phyloP scores from a whole-genome alignment of 1,140 invertebrate species.

The Meloidogyne floridensis region DNA sequence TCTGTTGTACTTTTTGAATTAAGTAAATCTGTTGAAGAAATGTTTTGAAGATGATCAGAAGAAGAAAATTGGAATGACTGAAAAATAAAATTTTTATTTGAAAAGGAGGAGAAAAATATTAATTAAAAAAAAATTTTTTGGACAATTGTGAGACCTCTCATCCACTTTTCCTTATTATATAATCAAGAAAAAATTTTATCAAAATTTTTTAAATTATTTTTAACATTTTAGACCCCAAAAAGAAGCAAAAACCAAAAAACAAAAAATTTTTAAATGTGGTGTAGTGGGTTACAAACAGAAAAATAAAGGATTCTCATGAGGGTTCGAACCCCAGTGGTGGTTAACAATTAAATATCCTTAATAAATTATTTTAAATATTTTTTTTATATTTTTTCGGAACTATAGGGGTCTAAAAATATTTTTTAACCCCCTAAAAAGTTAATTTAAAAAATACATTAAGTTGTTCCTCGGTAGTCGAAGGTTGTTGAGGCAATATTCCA shows the following conservation, averaged over 20 bases:
- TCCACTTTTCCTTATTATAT: no score
- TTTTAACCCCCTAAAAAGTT: neutral
- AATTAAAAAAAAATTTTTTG: neutral
- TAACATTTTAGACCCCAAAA: neutral
- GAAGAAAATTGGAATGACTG: neutral
- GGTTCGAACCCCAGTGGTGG: no score
- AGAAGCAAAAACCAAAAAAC: neutral
- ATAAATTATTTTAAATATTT: no score
- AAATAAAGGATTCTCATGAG: no score
- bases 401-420: neutral
- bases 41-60: neutral
- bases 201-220: neutral
- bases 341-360: no score
- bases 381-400: no score
- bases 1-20: constrained; percentile 2
- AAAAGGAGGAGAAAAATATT: neutral
- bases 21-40: neutral
- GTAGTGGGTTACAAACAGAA: neutral
- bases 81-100: neutral
- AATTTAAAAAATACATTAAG: neutral
- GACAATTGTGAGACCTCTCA: no score
- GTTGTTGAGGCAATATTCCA: neutral
- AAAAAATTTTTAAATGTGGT: neutral
- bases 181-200: no score
- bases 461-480: neutral